phyloP scores from a whole-genome alignment of 2,113 vertebrate genomes.

The Serinus canaria region DNA sequence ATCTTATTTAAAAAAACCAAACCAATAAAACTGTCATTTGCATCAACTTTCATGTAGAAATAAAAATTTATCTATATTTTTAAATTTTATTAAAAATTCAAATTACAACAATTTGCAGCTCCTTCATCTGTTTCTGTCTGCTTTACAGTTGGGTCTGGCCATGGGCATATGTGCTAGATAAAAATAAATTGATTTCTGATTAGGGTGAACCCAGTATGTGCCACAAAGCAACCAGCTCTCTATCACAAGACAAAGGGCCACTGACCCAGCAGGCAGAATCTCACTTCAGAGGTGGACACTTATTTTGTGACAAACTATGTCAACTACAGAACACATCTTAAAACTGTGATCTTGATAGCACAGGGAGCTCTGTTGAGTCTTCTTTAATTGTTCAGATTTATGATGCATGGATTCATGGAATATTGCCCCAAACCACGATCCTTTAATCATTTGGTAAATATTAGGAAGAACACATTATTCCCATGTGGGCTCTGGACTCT shows the following conservation, averaged over 20 bases:
- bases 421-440: not conserved
- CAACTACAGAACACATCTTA: not conserved
- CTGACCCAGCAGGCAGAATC: not conserved
- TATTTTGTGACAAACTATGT: not conserved
- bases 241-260: not conserved
- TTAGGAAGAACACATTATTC: not conserved
- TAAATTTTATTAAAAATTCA: not conserved
- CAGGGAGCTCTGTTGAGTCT: not conserved
- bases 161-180: not conserved
- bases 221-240: not conserved
- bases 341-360: not conserved
- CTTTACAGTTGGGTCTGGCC: not conserved
- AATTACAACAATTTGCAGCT: not conserved
- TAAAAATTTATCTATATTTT: not conserved
- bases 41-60: not conserved
- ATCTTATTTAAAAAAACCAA: not conserved
- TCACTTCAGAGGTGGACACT: not conserved
- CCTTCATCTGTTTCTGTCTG: not conserved
- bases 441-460: not conserved
- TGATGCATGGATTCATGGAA: not conserved
- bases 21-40: not conserved
- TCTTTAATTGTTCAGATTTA: not conserved
- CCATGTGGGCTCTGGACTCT: not conserved
- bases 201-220: not conserved
- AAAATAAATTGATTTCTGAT: not conserved